phyloP scores from a whole-genome alignment of 2,113 vertebrate species.

The Chiloscyllium plagiosum region DNA sequence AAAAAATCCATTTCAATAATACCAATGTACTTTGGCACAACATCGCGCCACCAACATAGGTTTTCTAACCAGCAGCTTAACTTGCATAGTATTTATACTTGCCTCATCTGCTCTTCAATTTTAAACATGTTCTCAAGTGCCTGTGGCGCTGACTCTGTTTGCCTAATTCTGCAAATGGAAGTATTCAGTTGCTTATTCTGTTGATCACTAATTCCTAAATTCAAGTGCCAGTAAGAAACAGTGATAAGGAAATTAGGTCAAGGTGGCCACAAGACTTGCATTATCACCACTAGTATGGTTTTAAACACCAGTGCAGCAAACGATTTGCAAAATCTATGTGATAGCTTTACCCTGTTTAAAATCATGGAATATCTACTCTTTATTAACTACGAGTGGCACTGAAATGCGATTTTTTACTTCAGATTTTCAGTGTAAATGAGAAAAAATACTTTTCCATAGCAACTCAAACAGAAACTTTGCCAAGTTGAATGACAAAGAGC shows the following conservation, averaged over 20 bases:
- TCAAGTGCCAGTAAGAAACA: neutral
- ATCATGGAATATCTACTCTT: neutral
- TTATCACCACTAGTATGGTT: neutral
- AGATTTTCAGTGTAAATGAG: neutral
- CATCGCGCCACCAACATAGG: too few relatives aligned
- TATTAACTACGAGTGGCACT: neutral
- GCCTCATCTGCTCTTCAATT: neutral
- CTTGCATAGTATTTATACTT: neutral
- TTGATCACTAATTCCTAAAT: neutral
- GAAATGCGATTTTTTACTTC: neutral
- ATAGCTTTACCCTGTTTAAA: neutral
- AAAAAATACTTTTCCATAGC: neutral
- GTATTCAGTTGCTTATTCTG: neutral
- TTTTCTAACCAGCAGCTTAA: neutral
- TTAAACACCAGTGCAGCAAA: neutral
- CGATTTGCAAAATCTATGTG: neutral
- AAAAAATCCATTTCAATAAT: too few relatives aligned
- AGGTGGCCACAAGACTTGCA: neutral
- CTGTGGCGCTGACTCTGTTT: neutral
- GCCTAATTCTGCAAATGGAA: neutral
- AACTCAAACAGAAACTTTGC: neutral
- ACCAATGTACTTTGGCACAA: too few relatives aligned
- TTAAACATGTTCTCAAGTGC: neutral
- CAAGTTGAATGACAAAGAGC: neutral
- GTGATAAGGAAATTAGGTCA: neutral